Evolutionary conservation across 2,113 vertebrate species (phyloP), one percentile per base, ranked within the genome.

Genomic region (Regulus satrapa): DNA sequence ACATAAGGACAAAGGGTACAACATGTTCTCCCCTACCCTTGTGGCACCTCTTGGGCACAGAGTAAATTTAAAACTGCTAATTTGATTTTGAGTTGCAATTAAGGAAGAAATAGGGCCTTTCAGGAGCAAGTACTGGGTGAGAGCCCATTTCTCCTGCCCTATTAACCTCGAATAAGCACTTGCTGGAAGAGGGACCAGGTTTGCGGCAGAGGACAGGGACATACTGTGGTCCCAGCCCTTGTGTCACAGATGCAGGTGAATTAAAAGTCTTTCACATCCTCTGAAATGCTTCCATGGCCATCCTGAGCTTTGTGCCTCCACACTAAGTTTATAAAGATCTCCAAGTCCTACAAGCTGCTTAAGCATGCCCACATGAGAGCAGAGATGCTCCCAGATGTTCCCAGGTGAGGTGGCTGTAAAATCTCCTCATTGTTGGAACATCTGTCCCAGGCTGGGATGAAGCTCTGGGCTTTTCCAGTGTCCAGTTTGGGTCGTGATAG

Each of bases 1-100:
- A 87, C 36, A 2, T 63, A 92, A 94, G 18, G 28, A 83, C 0
- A 5, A 86, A 81, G 75, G 63, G 28, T 51, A 78, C 68, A 45
- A 20, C 0, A 0, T 31, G 68, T 81, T 79, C 86, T 86, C 46
- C n/a, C 40, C 46, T 52, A 63, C 19, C 38, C n/a, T 43, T 0
- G 0, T 15, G n/a, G 61, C 74, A 78, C 80, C 94, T 89, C 91
- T 86, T 75, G 91, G 93, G 92, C 91, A 78, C 73, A 34, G 64
- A 87, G 61, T 78, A 84, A 94, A 95, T 91, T 96, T 95, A 94
- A 95, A 78, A 43, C 83, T 2, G 12, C 76, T 96, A 95, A 96
- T 96, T 95, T 95, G 87, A 85, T 94, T 95, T 66, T 49, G 86
- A 92, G 73, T 72, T 84, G 77, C 89, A 97, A 95, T 94, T 97